These are phyloP conservation scores for Sorex fumeus DNA, from an alignment of 2,113 vertebrate genomes.

Conservation along the genomic window DNA sequence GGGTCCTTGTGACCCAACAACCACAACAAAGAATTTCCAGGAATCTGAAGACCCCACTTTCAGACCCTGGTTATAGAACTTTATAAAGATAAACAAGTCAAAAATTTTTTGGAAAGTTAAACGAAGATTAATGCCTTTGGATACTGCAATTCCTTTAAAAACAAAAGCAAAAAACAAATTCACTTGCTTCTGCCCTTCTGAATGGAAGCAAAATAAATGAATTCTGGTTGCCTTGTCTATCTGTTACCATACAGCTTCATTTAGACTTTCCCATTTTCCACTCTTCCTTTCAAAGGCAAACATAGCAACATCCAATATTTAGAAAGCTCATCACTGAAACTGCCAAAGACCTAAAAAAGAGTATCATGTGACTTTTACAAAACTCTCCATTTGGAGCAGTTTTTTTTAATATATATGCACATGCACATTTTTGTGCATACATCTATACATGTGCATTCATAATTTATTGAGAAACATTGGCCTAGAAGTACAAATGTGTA, in stretches of 20 bases:
- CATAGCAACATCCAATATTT: slow-evolving; percentile 33
- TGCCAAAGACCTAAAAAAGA: neutral
- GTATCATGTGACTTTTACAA: neutral
- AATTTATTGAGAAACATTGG: too few species aligned
- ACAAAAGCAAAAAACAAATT: neutral
- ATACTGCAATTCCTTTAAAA: neutral
- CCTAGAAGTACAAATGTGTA: too few species aligned
- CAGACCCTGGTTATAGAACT: neutral
- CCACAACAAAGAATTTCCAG: too few species aligned
- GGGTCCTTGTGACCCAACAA: too few species aligned
- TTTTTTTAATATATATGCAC: too few species aligned
- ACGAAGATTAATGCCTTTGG: slow-evolving; percentile 17
- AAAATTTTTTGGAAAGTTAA: slow-evolving; percentile 42
- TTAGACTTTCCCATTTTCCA: neutral
- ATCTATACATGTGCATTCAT: too few species aligned
- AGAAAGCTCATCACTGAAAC: neutral
- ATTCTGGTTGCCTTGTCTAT: neutral
- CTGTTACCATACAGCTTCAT: neutral
- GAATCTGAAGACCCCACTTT: neutral
- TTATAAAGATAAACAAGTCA: neutral
- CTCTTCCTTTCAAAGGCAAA: slow-evolving; percentile 51
- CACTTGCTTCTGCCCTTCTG: slow-evolving; percentile 9
- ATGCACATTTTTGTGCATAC: too few species aligned
- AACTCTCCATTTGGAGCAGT: neutral
- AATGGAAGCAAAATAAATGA: slow-evolving; percentile 32